A percentile compares a stretch with the other conserved stretches of the same genome.
Conservation (phyloP, 2,797 vertebrate species). For the Megalops cyprinoides region DNA sequence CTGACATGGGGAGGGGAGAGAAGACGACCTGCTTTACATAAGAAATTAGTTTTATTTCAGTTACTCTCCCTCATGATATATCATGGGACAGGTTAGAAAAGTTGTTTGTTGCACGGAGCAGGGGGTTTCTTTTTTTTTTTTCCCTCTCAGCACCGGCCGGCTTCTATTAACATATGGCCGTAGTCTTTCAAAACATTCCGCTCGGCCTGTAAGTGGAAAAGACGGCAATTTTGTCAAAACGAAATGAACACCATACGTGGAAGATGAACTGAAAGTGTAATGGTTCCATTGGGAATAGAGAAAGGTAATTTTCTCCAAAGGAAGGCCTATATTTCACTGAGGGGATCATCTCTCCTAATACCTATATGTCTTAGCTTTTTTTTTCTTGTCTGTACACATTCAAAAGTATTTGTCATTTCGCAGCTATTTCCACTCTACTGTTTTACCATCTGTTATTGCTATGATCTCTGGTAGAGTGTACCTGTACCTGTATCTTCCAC, state of each 20-base stretch:
- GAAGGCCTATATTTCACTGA: conserved; percentile 35
- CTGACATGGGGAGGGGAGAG: conserved; percentile 11
- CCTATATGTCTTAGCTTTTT: conserved; percentile 29
- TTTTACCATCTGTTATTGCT: conserved; percentile 28
- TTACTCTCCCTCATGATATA: conserved; percentile 7
- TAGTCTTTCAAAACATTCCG: conserved; percentile 33
- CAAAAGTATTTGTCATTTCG: conserved; percentile 17
- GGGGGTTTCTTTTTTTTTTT: neutral
- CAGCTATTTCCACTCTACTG: conserved; percentile 28
- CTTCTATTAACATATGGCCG: conserved; percentile 33
- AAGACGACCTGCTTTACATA: neutral
- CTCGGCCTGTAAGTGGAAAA: conserved; percentile 49
- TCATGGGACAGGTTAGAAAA: neutral
- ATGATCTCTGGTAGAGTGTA: conserved; percentile 15
- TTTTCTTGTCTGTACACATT: conserved; percentile 26
- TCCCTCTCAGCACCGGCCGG: neutral
- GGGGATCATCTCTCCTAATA: conserved; percentile 34
- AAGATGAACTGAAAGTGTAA: conserved; percentile 36
- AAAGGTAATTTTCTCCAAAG: conserved; percentile 37
- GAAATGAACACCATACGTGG: conserved; percentile 53
- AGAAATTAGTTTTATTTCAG: neutral
- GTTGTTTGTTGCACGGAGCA: conserved; percentile 21
- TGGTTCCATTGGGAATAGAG: conserved; percentile 41
- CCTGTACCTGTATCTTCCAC: neutral
- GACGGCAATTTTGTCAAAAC: conserved; percentile 58